phyloP scores from a whole-genome alignment of 2,113 vertebrate genomes.

The Lathamus discolor region DNA sequence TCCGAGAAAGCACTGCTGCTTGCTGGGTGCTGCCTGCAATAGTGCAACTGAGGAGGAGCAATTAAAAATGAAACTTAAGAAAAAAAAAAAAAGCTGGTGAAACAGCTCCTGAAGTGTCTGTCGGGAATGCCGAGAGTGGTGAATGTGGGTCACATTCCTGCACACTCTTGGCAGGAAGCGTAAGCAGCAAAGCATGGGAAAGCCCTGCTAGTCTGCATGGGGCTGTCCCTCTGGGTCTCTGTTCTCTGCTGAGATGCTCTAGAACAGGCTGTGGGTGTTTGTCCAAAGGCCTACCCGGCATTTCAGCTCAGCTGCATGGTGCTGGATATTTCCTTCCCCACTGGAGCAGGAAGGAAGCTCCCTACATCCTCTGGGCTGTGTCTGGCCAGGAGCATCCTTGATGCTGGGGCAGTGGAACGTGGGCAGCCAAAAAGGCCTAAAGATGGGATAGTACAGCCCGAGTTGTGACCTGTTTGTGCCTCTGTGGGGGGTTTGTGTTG shows the following conservation, averaged over 20 bases:
- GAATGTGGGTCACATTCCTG: background rate
- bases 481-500: fast-evolving
- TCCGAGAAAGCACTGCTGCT: background rate
- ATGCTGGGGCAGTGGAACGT: background rate
- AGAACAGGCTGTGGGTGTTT: background rate
- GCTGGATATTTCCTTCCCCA: background rate
- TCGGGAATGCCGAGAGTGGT: background rate
- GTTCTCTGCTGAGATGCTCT: background rate
- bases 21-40: background rate
- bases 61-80: background rate
- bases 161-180: background rate
- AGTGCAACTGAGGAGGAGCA: background rate
- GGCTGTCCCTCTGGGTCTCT: background rate
- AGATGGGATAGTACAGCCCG: background rate
- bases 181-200: background rate
- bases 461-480: background rate
- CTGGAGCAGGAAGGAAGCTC: background rate
- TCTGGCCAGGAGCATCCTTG: background rate
- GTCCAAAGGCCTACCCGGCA: background rate
- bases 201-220: background rate
- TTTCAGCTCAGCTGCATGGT: background rate
- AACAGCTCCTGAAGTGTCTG: background rate
- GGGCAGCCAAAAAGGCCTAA: background rate
- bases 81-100: background rate
- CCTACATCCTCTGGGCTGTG: background rate